Base-by-base conservation (phyloP, 2,113 vertebrate genomes). In the Mesembrinibis cayennensis region DNA sequence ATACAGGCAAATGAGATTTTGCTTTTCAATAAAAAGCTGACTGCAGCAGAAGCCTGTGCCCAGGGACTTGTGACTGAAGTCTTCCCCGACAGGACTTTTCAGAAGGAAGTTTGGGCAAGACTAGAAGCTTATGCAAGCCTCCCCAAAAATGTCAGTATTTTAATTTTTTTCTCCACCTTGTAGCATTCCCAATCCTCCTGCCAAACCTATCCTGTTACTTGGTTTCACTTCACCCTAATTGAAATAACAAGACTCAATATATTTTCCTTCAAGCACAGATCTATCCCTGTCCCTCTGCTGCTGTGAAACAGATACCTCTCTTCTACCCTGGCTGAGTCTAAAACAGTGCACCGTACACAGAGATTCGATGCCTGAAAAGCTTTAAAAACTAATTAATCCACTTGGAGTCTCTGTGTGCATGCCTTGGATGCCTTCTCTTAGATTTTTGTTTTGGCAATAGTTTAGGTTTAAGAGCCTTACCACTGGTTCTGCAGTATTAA, bases 11-110 rank as follows among this genome's bases (percentile, higher is more conserved):
- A 49, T n/a, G 99, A 99, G 95, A 97, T 99, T 96, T 97, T 99
- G 80, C 89, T 99, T 89, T 99, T 99, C 95, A 99, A 99, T 76
- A 99, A 98, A 97, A 99, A 99, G 98, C 92, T 99, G 87, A 99
- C 99, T 26, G 99, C 99, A 38, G 59, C 62, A 47, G 98, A 99
- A 96, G 99, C 99, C 4, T 99, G 98, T 90, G 95, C 98, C 32
- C 94, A 94, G 38, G 99, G 99, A 19, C 97, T 99, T 29, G 98
- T 99, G 74, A 98, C 98, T 0, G 99, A 99, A 96, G 99, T 99
- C 52, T 99, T 99, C 88, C 99, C 99, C 0, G 98, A 99, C 15
- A 91, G 85, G 82, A 98, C 97, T 96, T 99, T 99, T 96, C 98
- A 99, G 97, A 97, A 97, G 7, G 99, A 99, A 97, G 99, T 99